Percentiles rank a stretch among this genome's conserved stretches.
These are phyloP conservation scores for Sebastes aleutianus DNA, from an alignment of 2,797 vertebrate genomes.

Conservation along the genomic window DNA sequence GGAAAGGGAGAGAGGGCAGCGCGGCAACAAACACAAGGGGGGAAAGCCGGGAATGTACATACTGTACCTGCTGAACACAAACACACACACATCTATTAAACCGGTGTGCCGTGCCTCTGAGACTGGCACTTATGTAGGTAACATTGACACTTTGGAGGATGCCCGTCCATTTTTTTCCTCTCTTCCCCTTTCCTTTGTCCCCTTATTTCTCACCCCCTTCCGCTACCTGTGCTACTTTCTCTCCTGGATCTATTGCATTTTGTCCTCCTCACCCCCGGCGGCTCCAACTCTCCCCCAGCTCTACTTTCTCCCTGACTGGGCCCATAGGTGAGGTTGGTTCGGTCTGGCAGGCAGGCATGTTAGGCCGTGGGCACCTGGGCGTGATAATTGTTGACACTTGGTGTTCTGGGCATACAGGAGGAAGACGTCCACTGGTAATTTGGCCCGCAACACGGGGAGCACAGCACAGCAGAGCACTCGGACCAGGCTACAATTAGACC, in stretches of 20 bases:
- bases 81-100: conserved; percentile 49
- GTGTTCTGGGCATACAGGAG: conserved; percentile 17
- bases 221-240: neutral
- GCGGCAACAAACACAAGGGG: conserved; percentile 72
- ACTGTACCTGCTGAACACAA: conserved; percentile 56
- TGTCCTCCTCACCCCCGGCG: neutral
- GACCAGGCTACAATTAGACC: conserved; percentile 31
- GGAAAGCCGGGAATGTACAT: conserved; percentile 42
- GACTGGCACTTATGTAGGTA: conserved; percentile 36
- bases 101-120: conserved; percentile 4
- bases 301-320: conserved; percentile 7
- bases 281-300: neutral
- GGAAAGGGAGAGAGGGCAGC: conserved; percentile 66
- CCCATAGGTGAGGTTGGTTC: conserved; percentile 6
- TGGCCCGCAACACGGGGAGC: conserved; percentile 1
- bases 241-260: neutral
- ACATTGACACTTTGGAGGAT: conserved; percentile 38
- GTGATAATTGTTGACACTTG: conserved; percentile 35
- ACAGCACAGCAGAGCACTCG: neutral
- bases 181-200: neutral
- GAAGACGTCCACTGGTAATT: conserved; percentile 28
- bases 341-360: neutral
- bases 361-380: conserved; percentile 20
- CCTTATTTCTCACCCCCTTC: neutral
- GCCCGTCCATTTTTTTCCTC: neutral